phyloP scores from a whole-genome alignment of 2,113 vertebrate genomes.

The Phodopus roborovskii region DNA sequence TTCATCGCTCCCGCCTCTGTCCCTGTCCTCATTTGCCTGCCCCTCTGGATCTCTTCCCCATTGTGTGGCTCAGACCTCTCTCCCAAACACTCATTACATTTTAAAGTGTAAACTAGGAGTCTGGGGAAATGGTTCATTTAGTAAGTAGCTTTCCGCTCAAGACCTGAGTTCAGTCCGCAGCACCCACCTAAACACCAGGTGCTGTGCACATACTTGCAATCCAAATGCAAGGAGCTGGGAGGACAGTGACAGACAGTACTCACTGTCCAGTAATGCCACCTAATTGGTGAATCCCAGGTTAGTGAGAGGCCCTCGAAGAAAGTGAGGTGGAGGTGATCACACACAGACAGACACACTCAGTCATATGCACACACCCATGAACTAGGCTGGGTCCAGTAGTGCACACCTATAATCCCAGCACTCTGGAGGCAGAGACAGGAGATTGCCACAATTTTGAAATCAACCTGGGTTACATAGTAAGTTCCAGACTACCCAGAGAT shows the following conservation, averaged over 20 bases:
- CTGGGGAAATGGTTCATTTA: not conserved
- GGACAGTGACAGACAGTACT: not conserved
- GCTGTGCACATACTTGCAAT: not conserved
- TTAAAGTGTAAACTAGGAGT: not conserved
- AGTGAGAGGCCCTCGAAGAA: not conserved
- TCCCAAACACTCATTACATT: not conserved
- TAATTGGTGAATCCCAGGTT: not conserved
- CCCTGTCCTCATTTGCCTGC: accelerated
- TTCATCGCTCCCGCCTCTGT: accelerated
- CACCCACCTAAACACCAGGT: not conserved
- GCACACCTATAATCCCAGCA: not conserved
- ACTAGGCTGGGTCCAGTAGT: not conserved
- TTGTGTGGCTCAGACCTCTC: not conserved
- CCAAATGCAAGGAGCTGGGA: not conserved
- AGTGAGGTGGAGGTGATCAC: not conserved
- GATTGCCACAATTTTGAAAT: not conserved
- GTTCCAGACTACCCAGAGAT: not conserved
- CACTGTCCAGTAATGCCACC: not conserved
- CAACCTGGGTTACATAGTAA: not conserved
- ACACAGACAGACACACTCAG: not conserved
- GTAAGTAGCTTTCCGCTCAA: not conserved
- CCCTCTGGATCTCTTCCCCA: not conserved
- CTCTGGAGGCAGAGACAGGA: not conserved
- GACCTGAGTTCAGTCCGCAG: no score
- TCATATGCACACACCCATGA: not conserved